Evolutionary conservation across 1,140 invertebrate species (phyloP).

Genomic region (Cataglyphis hispanica): DNA sequence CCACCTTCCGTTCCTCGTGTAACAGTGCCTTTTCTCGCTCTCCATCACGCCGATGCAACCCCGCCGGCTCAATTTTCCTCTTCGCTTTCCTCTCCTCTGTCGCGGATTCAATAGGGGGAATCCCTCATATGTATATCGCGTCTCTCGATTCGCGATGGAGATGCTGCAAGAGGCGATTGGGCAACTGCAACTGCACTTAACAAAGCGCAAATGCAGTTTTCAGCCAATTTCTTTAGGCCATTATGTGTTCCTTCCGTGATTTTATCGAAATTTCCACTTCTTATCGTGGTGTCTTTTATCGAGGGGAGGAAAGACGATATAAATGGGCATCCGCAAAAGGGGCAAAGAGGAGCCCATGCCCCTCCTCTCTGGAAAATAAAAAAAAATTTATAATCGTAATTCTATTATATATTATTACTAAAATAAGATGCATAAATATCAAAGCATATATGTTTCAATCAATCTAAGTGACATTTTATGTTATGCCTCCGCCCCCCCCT

Average conservation of each 20-base stretch:
- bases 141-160: slow-evolving; percentile 29
- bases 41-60: slow-evolving; percentile 61
- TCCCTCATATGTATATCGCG: slow-evolving; percentile 41
- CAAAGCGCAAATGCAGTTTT: background rate
- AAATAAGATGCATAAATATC: no score
- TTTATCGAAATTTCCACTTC: background rate
- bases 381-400: no score
- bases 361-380: no score
- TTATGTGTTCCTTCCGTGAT: background rate
- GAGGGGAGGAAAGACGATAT: no score
- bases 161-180: slow-evolving; percentile 4
- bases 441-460: no score
- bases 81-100: slow-evolving; percentile 56
- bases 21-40: slow-evolving; percentile 55
- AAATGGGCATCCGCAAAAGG: no score
- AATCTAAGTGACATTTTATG: no score
- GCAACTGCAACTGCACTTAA: background rate
- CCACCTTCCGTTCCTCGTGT: slow-evolving; percentile 47
- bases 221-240: background rate
- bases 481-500: no score
- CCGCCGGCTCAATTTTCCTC: slow-evolving; percentile 68
- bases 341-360: no score
- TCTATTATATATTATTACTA: no score
- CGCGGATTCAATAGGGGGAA: slow-evolving; percentile 70
- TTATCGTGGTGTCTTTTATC: no score